Percentiles rank a stretch among this genome's conserved stretches.
These are phyloP conservation scores for Phataginus tetradactyla DNA, from an alignment of 2,797 vertebrate genomes.

Conservation along the genomic window DNA sequence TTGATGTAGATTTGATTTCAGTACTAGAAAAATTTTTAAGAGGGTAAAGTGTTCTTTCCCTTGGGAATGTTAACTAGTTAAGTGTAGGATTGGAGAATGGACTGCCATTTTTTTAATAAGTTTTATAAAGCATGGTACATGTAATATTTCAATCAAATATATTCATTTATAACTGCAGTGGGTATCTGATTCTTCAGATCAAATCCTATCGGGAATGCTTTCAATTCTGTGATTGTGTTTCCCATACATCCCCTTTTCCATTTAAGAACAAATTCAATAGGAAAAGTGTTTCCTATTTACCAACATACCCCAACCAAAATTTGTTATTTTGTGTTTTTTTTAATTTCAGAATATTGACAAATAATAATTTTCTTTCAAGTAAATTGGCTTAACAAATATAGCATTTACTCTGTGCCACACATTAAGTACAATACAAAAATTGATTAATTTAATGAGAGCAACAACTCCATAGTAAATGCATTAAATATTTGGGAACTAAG, in stretches of 20 bases:
- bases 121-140: background rate
- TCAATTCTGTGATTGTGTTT: background rate
- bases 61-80: background rate
- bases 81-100: background rate
- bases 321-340: background rate
- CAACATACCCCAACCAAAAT: background rate
- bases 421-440: background rate
- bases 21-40: background rate
- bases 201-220: background rate
- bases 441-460: background rate
- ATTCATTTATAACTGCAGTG: background rate
- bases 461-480: background rate
- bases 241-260: background rate
- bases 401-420: background rate
- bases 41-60: background rate
- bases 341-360: background rate
- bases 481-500: background rate
- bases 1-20: background rate
- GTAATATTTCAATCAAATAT: background rate
- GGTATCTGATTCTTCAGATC: background rate
- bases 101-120: background rate
- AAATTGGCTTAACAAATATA: background rate
- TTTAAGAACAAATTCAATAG: background rate
- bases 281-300: background rate
- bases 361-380: background rate